Conservation (phyloP, 2,888 invertebrate genomes). For the Abrostola triplasia region DNA sequence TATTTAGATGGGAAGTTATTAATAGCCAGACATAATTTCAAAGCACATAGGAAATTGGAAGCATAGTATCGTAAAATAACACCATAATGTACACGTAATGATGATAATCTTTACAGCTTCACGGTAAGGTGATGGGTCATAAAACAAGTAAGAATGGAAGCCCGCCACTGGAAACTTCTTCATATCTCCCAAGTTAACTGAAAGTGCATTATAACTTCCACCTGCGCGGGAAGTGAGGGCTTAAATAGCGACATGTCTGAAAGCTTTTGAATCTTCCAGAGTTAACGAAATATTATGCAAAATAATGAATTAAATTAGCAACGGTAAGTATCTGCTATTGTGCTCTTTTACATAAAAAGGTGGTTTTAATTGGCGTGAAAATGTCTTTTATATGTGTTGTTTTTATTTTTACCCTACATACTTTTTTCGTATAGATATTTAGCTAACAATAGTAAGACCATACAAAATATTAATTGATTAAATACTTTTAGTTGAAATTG, state of each 20-base stretch:
- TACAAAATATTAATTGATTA: no score
- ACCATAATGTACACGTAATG: neutral
- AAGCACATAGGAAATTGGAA: slow-evolving; percentile 1
- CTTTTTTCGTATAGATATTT: no score
- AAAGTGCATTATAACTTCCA: slow-evolving; percentile 79
- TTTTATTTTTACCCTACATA: no score
- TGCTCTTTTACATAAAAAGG: slow-evolving; percentile 3
- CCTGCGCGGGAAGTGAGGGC: slow-evolving; percentile 63
- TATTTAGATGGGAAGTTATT: no score
- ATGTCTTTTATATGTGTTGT: neutral
- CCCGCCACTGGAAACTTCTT: slow-evolving; percentile 65
- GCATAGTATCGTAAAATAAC: neutral
- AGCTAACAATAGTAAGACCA: no score
- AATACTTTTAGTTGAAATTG: no score
- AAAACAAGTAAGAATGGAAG: slow-evolving; percentile 60
- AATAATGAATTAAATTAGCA: slow-evolving; percentile 58
- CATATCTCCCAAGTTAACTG: slow-evolving; percentile 70
- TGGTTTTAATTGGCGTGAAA: neutral
- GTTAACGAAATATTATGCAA: slow-evolving; percentile 57
- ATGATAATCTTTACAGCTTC: slow-evolving; percentile 9
- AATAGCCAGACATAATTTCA: neutral
- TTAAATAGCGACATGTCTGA: slow-evolving; percentile 65
- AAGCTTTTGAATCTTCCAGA: slow-evolving; percentile 67
- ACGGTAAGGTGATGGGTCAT: slow-evolving; percentile 50
- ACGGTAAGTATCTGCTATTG: slow-evolving; percentile 35